Base-by-base conservation (phyloP, 1,140 invertebrate species). In the Drosophila tropicalis region DNA sequence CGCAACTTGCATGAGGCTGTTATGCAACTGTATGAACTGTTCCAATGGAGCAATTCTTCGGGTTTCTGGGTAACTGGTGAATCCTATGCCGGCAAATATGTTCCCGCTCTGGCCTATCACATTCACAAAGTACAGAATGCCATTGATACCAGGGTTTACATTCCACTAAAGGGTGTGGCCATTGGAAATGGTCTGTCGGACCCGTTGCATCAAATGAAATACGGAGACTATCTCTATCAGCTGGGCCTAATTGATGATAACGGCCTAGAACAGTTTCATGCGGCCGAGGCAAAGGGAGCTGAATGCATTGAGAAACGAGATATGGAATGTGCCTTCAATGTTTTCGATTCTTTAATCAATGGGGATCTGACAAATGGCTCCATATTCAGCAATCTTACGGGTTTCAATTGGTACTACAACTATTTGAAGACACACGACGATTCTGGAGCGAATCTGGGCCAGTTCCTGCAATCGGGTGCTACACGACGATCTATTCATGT, bases 121-220 rank as follows among this genome's bases (percentile, higher is more conserved):
- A 97, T 98, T 57, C 95, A 97, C 84, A 89, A 92, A 25, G 92
- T 95, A 7, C 91, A 92, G 61, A 92, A 90, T 57, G 79, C 91
- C 72, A 93, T 94, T 41, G 94, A 94, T 92, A 78, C 92, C 71
- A 62, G 79, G 7, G 93, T 95, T 7, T 89, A 93, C 61, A 75
- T 93, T 6, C 95, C 94, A 69, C 84, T 96, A 0, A 94, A 95
- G 92, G 96, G 96, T 34, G 91, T 98, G 69, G 95, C 96, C 0
- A 98, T 98, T 85, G 97, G 97, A 1, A 97, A 98, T 93, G 97
- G 97, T 0, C 92, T 97, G 0, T 95, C 94, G 69, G 97, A 98
- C 93, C 97, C 97, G 0, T 92, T 95, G 29, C 94, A 96, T 90
- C 96, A 97, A 93, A 87, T 96, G 0, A 91, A 95, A 10, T 98